Conservation (phyloP, 2,113 vertebrate genomes). For the Lamprotornis superbus region DNA sequence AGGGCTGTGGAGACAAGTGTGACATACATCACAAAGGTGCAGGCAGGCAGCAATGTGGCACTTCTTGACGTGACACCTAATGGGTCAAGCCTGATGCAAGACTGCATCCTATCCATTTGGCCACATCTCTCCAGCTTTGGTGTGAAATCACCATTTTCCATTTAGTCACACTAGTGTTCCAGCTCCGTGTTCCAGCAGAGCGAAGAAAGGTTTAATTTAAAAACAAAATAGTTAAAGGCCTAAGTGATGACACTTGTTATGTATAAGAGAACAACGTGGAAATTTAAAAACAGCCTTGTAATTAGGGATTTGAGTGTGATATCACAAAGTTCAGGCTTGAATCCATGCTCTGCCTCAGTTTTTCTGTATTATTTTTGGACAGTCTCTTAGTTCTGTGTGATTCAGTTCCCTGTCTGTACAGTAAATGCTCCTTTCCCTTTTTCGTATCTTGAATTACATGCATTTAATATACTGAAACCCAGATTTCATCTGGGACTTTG, state of each 20-base stretch:
- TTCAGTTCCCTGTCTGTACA: background rate
- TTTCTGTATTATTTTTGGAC: conserved; percentile 15
- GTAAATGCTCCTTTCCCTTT: conserved; percentile 7
- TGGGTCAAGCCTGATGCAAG: background rate
- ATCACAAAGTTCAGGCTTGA: background rate
- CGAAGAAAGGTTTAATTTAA: background rate
- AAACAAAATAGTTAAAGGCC: background rate
- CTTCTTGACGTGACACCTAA: background rate
- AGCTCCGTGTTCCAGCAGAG: background rate
- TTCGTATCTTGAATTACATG: background rate
- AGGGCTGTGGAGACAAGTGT: background rate
- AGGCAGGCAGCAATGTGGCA: background rate
- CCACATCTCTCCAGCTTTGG: background rate
- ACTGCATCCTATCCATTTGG: background rate
- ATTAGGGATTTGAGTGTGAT: background rate
- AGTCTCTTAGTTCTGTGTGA: background rate
- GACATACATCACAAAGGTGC: background rate
- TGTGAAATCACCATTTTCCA: conserved; percentile 1
- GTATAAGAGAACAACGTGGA: background rate
- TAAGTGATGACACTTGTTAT: background rate
- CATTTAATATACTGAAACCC: background rate
- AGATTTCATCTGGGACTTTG: background rate
- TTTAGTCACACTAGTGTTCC: background rate
- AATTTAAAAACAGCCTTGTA: background rate
- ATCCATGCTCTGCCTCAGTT: background rate